phyloP scores from a whole-genome alignment of 2,797 vertebrate species.

The Malacoraja senta region DNA sequence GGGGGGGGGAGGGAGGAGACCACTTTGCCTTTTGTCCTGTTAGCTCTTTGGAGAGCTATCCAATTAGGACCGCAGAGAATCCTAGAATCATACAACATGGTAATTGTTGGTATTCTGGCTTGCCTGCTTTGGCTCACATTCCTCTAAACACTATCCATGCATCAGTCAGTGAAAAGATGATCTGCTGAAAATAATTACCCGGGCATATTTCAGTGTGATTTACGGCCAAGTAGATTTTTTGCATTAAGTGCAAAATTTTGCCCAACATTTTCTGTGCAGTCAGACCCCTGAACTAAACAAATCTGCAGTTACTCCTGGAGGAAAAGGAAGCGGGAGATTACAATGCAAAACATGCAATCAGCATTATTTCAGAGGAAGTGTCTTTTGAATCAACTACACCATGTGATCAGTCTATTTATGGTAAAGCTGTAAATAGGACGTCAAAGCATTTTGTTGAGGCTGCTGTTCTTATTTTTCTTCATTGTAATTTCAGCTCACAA shows the following conservation, averaged over 20 bases:
- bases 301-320: not conserved
- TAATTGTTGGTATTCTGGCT: too few relatives aligned
- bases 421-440: not conserved
- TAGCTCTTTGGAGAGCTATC: not conserved
- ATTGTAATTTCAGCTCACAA: not conserved
- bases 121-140: too few relatives aligned
- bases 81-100: too few relatives aligned
- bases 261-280: not conserved
- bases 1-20: too few relatives aligned
- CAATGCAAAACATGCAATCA: not conserved
- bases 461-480: not conserved
- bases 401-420: not conserved
- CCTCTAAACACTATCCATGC: too few relatives aligned
- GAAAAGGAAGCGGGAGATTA: not conserved
- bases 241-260: not conserved
- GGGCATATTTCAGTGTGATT: not conserved
- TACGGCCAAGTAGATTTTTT: not conserved
- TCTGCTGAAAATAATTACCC: too few relatives aligned
- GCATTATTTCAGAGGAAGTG: not conserved
- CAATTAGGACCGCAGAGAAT: not conserved
- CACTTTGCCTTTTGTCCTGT: not conserved
- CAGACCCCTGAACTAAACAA: not conserved
- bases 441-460: not conserved
- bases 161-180: too few relatives aligned
- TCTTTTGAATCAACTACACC: not conserved